Evolutionary conservation across 2,888 invertebrate species (phyloP).

Genomic region (Ellobium chinense): DNA sequence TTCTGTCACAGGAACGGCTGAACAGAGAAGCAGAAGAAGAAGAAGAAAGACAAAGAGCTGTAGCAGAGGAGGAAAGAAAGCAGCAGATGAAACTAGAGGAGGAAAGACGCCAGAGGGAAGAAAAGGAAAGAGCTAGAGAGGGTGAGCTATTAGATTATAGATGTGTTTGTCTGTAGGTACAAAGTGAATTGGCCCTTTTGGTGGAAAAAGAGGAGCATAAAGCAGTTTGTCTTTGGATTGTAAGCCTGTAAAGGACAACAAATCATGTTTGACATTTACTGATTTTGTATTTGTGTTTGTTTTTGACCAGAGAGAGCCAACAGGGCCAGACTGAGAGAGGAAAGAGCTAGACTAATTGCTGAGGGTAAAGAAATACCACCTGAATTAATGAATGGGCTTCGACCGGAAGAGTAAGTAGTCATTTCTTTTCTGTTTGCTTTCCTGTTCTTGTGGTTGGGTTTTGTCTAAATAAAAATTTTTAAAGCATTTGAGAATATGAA

Average conservation of each 20-base stretch:
- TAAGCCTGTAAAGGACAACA: background rate
- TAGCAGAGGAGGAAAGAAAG: constrained; percentile 58
- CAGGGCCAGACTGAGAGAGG: constrained; percentile 68
- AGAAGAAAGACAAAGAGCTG: constrained; percentile 59
- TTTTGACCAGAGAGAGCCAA: constrained; percentile 71
- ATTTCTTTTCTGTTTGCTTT: background rate
- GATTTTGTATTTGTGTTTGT: too few relatives aligned
- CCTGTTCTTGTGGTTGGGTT: background rate
- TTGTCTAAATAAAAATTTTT: too few relatives aligned
- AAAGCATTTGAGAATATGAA: too few relatives aligned
- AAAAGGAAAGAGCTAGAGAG: constrained; percentile 55
- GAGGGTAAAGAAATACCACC: constrained; percentile 75
- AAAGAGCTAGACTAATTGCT: constrained; percentile 65
- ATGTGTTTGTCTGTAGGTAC: too few relatives aligned
- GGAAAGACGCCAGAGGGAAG: constrained; percentile 43
- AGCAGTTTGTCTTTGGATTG: too few relatives aligned
- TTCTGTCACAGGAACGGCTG: constrained; percentile 62
- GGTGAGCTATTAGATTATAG: constrained; percentile 8
- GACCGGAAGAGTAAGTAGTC: constrained; percentile 43
- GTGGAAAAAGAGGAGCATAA: too few relatives aligned
- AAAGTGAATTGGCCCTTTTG: too few relatives aligned
- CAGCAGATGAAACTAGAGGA: constrained; percentile 43
- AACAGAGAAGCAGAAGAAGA: constrained; percentile 58
- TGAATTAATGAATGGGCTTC: constrained; percentile 65
- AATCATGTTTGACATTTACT: too few relatives aligned